Percentiles rank a stretch among this genome's conserved stretches.
Evolutionary conservation across 2,797 vertebrate species (phyloP).

Genomic region (Scomberomorus guttatus): DNA sequence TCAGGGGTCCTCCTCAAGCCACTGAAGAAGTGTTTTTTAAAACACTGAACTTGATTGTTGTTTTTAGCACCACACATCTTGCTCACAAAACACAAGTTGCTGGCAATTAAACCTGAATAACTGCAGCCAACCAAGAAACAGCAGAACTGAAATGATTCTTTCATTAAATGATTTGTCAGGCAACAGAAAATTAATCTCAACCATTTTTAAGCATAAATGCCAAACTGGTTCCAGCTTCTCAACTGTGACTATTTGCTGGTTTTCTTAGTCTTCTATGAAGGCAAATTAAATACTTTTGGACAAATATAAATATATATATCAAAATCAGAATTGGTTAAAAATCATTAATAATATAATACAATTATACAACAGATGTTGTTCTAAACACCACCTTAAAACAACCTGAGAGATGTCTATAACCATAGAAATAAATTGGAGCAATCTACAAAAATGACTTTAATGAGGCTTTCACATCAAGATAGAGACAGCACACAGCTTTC

Average conservation of each 20-base stretch:
- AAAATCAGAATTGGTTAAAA: neutral
- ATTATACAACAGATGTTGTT: neutral
- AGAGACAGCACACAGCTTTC: neutral
- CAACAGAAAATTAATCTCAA: too few relatives aligned
- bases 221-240: too few relatives aligned
- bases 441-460: neutral
- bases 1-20: neutral
- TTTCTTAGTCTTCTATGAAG: too few relatives aligned
- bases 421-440: neutral
- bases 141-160: neutral
- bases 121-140: neutral
- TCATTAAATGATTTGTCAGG: too few relatives aligned
- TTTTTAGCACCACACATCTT: neutral
- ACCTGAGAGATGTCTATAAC: neutral
- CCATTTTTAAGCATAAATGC: too few relatives aligned
- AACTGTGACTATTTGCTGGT: too few relatives aligned
- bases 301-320: too few relatives aligned
- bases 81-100: neutral
- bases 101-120: neutral
- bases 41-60: neutral
- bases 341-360: neutral
- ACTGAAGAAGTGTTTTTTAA: neutral
- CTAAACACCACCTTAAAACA: neutral
- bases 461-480: neutral
- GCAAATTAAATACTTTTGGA: too few relatives aligned